Evolutionary conservation across 64 coral and sea anemone species (phyloP).

Genomic region (Anthopleura sola): DNA sequence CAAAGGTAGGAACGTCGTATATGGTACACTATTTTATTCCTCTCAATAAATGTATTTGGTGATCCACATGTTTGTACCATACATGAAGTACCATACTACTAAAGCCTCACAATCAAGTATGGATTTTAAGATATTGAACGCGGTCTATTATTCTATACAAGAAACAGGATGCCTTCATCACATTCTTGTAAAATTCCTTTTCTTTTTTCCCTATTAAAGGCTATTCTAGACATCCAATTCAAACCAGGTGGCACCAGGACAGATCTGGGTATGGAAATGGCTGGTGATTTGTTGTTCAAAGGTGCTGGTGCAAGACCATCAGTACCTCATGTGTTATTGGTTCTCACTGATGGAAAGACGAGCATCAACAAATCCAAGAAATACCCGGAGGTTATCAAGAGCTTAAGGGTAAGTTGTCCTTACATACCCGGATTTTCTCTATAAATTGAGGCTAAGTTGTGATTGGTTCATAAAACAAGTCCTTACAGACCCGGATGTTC

Average conservation of each 20-base stretch:
- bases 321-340: constrained; percentile 18
- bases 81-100: no score
- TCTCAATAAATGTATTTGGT: no score
- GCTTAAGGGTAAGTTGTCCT: constrained; percentile 6
- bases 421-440: not conserved
- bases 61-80: no score
- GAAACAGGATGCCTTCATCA: no score
- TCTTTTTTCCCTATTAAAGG: not conserved
- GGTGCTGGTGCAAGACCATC: not conserved
- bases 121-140: no score
- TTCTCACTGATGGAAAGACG: constrained; percentile 49
- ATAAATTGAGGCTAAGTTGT: constrained; percentile 2
- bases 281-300: not conserved
- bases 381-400: not conserved
- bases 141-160: no score
- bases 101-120: no score
- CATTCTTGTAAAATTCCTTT: no score
- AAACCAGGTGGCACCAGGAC: constrained; percentile 44
- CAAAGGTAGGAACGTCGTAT: no score
- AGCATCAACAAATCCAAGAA: not conserved
- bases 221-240: constrained; percentile 4
- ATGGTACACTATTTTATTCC: no score
- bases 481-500: no score
- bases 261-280: constrained; percentile 1
- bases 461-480: not conserved